Base-by-base conservation (phyloP, 37 sponge, comb jelly and placozoan genomes). In the Theonella swinhoei region DNA sequence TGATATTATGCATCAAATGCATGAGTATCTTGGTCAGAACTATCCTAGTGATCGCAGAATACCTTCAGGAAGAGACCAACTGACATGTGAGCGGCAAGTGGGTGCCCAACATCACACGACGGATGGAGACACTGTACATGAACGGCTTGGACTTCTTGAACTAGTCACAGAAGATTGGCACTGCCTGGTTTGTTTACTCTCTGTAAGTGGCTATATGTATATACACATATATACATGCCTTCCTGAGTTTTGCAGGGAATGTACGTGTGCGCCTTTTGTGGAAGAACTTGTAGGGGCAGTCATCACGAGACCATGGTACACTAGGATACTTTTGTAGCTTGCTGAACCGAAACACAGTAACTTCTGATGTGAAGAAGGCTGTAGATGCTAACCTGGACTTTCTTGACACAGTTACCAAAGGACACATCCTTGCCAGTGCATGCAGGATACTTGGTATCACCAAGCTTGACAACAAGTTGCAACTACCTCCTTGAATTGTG, bases 41-140 rank as follows among this genome's bases (percentile, higher is more conserved):
- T 75, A n/a, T n/a, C n/a, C n/a, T n/a, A n/a, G n/a, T n/a, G n/a
- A 76, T 2, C 71, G 17, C 1, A 11, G 67, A 36, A 77, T 76
- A 2, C 32, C 42, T 26, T 83, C 85, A 26, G 85, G 85, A 1
- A 77, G 85, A 1, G 85, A 83, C 35, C 85, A 83, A 17, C 77
- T 83, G 11, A 83, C 85, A 11, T 83, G 77, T 63, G 77, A 76
- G 30, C 64, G 85, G 0, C 65, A 83, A 42, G 36, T 29, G 9
- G 74, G 74, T 14, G 38, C 71, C 14, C 71, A 36, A 47, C 7
- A 68, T 14, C 85, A 84, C 66, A 62, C 26, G 19, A 75, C 77
- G 76, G 37, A 33, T 37, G 76, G 77, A 24, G 26, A 84, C 76
- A 84, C 85, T 4, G 5, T 23, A 1, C 1, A n/a, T 19, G 77